Conservation (phyloP, 2,797 vertebrate genomes). For the Mormyrus hasselquistii region DNA sequence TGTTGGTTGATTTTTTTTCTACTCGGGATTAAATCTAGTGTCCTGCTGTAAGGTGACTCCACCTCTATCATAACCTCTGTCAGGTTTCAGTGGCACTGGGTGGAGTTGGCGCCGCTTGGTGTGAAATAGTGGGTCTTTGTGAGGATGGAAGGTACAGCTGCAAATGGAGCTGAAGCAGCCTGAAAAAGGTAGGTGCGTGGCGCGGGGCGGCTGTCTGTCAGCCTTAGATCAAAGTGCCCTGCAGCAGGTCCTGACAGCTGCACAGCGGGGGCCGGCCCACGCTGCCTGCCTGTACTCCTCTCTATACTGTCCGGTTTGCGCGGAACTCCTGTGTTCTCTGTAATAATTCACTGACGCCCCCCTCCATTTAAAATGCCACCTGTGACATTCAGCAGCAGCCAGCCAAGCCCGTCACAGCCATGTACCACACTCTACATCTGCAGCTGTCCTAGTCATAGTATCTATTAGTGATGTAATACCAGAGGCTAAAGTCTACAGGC, state of each 20-base stretch:
- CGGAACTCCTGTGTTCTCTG: background rate
- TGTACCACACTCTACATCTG: background rate
- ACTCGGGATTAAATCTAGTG: background rate
- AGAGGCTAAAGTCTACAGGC: background rate
- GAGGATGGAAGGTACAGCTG: background rate
- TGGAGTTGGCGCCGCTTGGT: background rate
- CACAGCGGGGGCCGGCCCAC: background rate
- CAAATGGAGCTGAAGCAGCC: background rate
- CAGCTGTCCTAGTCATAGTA: background rate
- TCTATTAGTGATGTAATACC: background rate
- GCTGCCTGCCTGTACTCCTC: background rate
- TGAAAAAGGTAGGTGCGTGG: background rate
- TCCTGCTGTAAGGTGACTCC: background rate
- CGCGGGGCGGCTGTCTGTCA: background rate
- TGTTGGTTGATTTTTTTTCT: background rate
- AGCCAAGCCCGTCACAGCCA: background rate
- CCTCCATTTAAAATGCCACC: background rate
- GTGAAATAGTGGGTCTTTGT: background rate
- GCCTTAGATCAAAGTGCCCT: background rate
- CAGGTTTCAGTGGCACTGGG: background rate
- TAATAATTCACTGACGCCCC: background rate
- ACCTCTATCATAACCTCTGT: background rate
- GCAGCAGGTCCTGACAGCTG: background rate
- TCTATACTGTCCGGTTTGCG: background rate
- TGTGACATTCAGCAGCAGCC: background rate